phyloP scores from a whole-genome alignment of 1,140 invertebrate species.

The Drosophila simulans region DNA sequence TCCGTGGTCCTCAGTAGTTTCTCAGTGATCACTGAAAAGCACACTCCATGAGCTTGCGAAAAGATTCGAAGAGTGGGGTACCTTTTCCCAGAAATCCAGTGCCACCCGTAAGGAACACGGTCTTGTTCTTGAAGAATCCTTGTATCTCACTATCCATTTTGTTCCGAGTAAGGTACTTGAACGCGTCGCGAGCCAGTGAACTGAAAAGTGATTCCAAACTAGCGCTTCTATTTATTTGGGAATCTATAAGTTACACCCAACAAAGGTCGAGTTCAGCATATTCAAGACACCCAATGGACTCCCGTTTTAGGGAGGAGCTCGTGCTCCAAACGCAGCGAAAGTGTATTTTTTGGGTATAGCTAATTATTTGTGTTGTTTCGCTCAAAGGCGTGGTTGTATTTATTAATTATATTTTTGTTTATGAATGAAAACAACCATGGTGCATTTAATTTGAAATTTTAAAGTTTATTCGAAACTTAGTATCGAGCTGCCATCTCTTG shows the following conservation, averaged over 20 bases:
- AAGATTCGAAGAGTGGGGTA: not conserved
- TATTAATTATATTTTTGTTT: no score
- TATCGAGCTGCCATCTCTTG: not conserved
- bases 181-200: not conserved
- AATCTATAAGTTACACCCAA: not conserved
- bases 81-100: conserved; percentile 57
- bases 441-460: no score
- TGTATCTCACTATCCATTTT: conserved; percentile 41
- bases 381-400: no score
- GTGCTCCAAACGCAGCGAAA: not conserved
- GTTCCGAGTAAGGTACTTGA: not conserved
- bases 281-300: not conserved
- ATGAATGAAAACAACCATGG: no score
- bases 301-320: conserved; percentile 1
- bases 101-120: conserved; percentile 45
- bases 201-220: conserved; percentile 9
- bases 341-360: not conserved
- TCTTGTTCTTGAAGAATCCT: conserved; percentile 52
- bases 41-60: not conserved
- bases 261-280: conserved; percentile 12
- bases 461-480: not conserved
- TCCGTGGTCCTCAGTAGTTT: conserved; percentile 91
- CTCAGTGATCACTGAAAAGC: conserved; percentile 88
- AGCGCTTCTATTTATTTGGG: conserved; percentile 15
- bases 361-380: no score